Evolutionary conservation across 2,888 invertebrate species (phyloP).

Genomic region (Pinctada fucata): DNA sequence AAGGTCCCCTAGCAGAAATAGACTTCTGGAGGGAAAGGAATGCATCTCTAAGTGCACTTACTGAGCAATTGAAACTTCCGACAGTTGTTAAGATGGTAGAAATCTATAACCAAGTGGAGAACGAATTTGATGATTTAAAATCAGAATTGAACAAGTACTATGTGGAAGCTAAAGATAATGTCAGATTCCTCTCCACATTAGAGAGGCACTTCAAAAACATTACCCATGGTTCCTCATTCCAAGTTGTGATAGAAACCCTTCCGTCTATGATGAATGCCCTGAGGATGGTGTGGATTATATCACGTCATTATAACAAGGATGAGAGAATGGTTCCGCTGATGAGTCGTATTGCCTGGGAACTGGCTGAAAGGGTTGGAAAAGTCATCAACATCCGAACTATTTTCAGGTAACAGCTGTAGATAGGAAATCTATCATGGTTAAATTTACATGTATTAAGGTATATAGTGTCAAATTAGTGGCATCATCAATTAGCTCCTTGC

Average conservation of each 20-base stretch:
- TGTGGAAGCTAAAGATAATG: slow-evolving; percentile 86
- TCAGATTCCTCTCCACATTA: slow-evolving; percentile 86
- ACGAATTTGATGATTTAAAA: slow-evolving; percentile 82
- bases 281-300: slow-evolving; percentile 94
- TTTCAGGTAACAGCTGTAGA: slow-evolving; percentile 83
- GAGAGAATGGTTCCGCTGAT: slow-evolving; percentile 91
- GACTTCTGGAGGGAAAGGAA: slow-evolving; percentile 91
- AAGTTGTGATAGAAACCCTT: slow-evolving; percentile 85
- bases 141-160: slow-evolving; percentile 83
- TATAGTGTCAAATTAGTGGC: too few relatives aligned
- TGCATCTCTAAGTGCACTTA: slow-evolving; percentile 85
- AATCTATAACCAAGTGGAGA: slow-evolving; percentile 80
- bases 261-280: slow-evolving; percentile 89
- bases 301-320: slow-evolving; percentile 89
- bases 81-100: slow-evolving; percentile 82
- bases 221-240: slow-evolving; percentile 84
- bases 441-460: too few relatives aligned
- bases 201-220: slow-evolving; percentile 87
- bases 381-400: slow-evolving; percentile 85
- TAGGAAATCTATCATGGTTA: too few relatives aligned
- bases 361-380: slow-evolving; percentile 86
- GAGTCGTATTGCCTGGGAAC: slow-evolving; percentile 88
- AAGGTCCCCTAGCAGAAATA: slow-evolving; percentile 90
- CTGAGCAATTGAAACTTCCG: slow-evolving; percentile 89
- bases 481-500: too few relatives aligned